Evolutionary conservation across 2,113 vertebrate species (phyloP), one percentile per base, ranked within the genome.

Genomic region (Corydoras sp.): DNA sequence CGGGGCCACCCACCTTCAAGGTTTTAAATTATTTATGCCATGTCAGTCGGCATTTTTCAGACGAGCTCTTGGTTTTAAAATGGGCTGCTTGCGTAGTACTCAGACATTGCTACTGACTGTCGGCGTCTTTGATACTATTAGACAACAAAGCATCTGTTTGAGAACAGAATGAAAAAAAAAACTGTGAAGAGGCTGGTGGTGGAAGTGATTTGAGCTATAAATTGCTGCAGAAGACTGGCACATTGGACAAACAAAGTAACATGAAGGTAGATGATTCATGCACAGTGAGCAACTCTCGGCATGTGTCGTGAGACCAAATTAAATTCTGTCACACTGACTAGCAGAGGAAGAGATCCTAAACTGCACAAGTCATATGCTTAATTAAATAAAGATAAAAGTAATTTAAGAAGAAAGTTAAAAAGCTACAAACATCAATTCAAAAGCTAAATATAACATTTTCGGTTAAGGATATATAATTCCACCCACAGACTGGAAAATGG

Each of bases 181-280:
- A 43, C 53, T 13, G 48, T 65, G 71, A 74, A 68, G 58, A 71
- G 62, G 30, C 11, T 56, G 58, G 65, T 13, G 35, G 65, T 62
- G 55, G 72, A 54, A 49, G 68, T 35, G 50, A 68, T 75, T 70
- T 65, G 62, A 64, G 71, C 72, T 56, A 31, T 65, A 68, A 75
- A 77, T 77, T 64, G 70, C 75, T 74, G 71, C 58, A 53, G 68
- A 76, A 79, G 50, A 35, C 71, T 60, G 76, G 76, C 74, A 65
- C 66, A 61, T 77, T 59, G 63, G 69, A 74, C 74, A 72, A 77
- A 68, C 65, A 68, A 69, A 69, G 73, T 68, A 56, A 69, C 65
- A 58, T 55, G 50, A 53, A 66, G 72, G 49, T 61, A 68, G 71
- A 79, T 81, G 81, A 76, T 79, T 83, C 77, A 78, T 73, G 30